Percentiles rank a stretch among this genome's conserved stretches.
Conservation (phyloP, 2,888 invertebrate genomes). For the Cyaniris semiargus region DNA sequence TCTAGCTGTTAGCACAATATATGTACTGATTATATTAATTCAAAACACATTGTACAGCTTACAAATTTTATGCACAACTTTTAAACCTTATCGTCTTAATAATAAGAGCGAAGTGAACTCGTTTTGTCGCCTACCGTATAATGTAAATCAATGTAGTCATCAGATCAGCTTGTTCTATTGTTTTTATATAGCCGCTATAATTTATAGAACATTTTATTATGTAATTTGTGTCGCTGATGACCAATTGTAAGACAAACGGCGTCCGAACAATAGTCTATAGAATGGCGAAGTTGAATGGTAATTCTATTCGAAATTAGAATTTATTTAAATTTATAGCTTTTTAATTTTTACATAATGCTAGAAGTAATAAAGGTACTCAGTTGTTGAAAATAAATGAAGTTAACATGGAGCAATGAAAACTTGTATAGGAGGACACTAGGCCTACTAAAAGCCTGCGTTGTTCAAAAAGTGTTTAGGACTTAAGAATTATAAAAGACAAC, state of each 20-base stretch:
- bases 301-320: neutral
- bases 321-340: neutral
- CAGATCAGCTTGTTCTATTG: conserved; percentile 16
- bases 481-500: no score
- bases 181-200: neutral
- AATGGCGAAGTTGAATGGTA: conserved; percentile 9
- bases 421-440: no score
- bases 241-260: conserved; percentile 2
- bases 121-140: neutral
- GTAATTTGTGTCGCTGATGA: neutral
- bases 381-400: neutral
- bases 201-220: conserved; percentile 17
- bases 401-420: neutral
- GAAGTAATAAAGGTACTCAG: neutral
- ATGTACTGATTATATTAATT: conserved; percentile 29
- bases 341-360: neutral
- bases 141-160: conserved; percentile 18
- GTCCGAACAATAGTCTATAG: conserved; percentile 9
- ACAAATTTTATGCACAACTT: neutral
- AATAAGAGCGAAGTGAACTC: neutral
- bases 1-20: conserved; percentile 7
- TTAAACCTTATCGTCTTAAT: neutral
- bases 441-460: no score
- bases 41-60: conserved; percentile 5
- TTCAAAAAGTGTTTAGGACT: no score